Base-by-base conservation (phyloP, 30 jellyfish, hydroid and myxozoan genomes). In the Aurelia sp. region DNA sequence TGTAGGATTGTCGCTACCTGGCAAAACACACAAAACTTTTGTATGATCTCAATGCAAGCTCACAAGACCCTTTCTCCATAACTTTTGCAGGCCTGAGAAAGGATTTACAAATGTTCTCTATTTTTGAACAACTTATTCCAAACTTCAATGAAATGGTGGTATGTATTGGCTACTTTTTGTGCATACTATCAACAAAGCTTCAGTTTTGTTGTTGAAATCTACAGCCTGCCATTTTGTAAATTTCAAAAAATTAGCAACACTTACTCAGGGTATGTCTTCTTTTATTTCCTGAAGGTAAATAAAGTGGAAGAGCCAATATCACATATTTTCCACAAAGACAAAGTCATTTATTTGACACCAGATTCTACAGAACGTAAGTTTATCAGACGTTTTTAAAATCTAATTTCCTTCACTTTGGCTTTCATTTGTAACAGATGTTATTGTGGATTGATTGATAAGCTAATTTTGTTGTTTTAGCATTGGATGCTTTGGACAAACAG, bases 21-120 rank as follows among this genome's bases (percentile, higher is more conserved):
- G 80, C 51, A n/a, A 63, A 66, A 51, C 89, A 79, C 13, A 20
- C 78, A 60, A 79, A 79, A 3, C 81, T 79, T 27, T 74, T 79
- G 38, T 79, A 79, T 48, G 80, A 79, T 24, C 65, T 47, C 80
- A 79, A 79, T 65, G 20, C 66, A 78, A 79, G 66, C 30, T 63
- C 80, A 41, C 73, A 63, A 8, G 9, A 27, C 3, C 89, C 89
- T 8, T 65, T 63, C 18, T 79, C 89, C 17, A 19, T 79, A 51
- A 41, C 53, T 64, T 79, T 79, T 57, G 78, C 68, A 15, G 89
- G 89, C 7, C 80, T 79, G 30, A 41, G 8, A 21, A 51, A 21
- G 27, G 67, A 63, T 47, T 15, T 72, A 2, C 72, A 20, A 3
- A 20, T 79, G 17, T 20, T 38, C 44, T 60, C 55, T 7, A 20